Conservation (phyloP, 2,113 vertebrate species). For the Brienomyrus brachyistius region DNA sequence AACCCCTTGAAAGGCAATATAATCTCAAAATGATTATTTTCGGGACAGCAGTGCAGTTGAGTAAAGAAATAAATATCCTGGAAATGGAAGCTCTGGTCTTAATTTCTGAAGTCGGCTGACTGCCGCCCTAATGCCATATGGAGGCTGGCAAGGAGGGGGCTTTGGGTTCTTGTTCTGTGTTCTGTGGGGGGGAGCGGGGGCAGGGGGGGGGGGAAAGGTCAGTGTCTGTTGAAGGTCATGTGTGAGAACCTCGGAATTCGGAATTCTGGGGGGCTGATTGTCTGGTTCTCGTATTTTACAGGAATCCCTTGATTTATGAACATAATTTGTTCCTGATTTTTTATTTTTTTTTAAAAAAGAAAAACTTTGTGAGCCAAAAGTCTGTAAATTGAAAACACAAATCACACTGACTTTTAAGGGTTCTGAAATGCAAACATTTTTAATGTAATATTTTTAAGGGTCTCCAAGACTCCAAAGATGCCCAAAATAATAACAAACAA, state of each 20-base stretch:
- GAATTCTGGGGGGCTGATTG: not conserved
- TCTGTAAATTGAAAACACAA: not conserved
- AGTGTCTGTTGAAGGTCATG: conserved; percentile 39
- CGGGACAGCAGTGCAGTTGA: conserved; percentile 53
- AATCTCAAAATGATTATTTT: conserved; percentile 64
- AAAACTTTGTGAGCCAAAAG: not conserved
- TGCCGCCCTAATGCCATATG: conserved; percentile 53
- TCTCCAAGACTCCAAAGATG: not conserved
- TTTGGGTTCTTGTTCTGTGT: conserved; percentile 40
- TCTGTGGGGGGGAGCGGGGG: conserved; percentile 47
- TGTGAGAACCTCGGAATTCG: conserved; percentile 12
- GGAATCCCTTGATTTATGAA: not conserved
- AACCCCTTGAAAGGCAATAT: conserved; percentile 54
- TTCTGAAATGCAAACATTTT: not conserved
- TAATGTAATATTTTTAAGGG: not conserved
- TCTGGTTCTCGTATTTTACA: not conserved
- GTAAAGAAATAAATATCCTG: conserved; percentile 61
- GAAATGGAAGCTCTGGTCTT: conserved; percentile 63
- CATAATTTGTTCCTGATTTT: not conserved
- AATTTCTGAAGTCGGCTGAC: conserved; percentile 66
- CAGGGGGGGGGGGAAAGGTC: conserved; percentile 46
- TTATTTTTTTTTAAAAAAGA: too few species aligned
- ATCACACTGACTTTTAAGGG: not conserved
- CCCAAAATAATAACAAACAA: not conserved
- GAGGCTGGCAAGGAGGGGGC: conserved; percentile 54